Base-by-base conservation (phyloP, 2,797 vertebrate species). In the Rhinogobio ventralis region DNA sequence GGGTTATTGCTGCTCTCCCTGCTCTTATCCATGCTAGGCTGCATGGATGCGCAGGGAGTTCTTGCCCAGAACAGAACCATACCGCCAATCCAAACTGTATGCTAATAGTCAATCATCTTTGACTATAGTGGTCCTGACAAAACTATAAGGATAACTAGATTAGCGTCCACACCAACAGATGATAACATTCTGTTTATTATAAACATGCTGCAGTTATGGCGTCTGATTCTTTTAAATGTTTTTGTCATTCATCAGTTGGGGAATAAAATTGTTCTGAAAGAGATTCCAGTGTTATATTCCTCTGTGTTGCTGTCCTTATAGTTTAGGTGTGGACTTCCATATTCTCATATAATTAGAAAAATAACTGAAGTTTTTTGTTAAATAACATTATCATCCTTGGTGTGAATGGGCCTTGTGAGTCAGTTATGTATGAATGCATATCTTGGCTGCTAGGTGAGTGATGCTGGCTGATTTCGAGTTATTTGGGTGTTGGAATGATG, bases 401-500 rank as follows among this genome's bases (percentile, higher is more conserved):
- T n/a, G 49, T 57, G 13, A n/a, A 36, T 30, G 23, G 6, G 6
- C 30, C 15, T 7, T 39, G 6, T 14, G 15, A 19, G 10, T 17
- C 62, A 28, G 67, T 9, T 60, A 8, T 13, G 14, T 13, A 19
- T 46, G 25, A 2, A 33, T 74, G 19, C 42, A 53, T 30, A 51
- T 66, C 33, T 8, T 15, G 60, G 25, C 60, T 64, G 23, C 17
- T 55, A 8, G 13, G 33, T 76, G 30, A 76, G 45, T 17, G n/a
- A 86, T 62, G 42, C 36, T 36, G 23, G 46, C 20, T 83, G 85
- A 42, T 64, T 57, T 75, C 2, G 60, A 64, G 42, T 53, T 49
- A 85, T 76, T 45, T 76, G 49, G 55, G 79, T 42, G 17, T 46
- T 30, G 30, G 57, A 67, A 25, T 28, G 62, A 45, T 84, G 67